Evolutionary conservation across 2,113 vertebrate species (phyloP), one percentile per base, ranked within the genome.

Genomic region (Formicarius rufipectus): DNA sequence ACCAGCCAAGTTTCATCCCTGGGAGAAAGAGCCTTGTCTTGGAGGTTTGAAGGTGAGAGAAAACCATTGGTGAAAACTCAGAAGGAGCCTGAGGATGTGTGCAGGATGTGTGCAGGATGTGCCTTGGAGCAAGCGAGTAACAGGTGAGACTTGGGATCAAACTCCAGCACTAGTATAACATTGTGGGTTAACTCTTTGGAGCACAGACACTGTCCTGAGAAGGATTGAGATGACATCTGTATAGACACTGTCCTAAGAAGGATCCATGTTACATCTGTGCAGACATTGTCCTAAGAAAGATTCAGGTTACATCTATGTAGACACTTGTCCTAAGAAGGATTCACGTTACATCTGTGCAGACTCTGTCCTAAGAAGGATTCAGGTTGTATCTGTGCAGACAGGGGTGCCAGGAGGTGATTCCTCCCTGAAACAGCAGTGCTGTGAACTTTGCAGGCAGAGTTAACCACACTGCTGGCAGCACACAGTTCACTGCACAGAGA

Each of bases 101-200:
- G n/a, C n/a, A n/a, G n/a, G n/a, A 56, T 0, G 0, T 28, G 8
- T 31, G n/a, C 27, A 67, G 20, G 9, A 35, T 21, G 39, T 7
- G 4, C 33, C 24, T 40, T 3, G 8, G 53, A 71, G 16, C 2
- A 66, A 81, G 49, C 30, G 9, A 39, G 8, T 16, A 66, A 72
- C 35, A 86, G 45, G 37, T 44, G 1, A 2, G 22, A 39, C 7
- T 56, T 47, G 15, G 7, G 45, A 33, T n/a, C 40, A 35, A 45
- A 35, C 31, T 63, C 23, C 52, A 60, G 18, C 14, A 39, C 25
- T 23, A 22, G 37, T 27, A 24, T 7, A 74, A 33, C 2, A 20
- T 19, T 30, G 47, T 52, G 49, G 6, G 22, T 33, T 55, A 27
- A 30, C 24, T 90, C 21, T 77, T 44, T 23, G 22, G 50, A 86